Evolutionary conservation across 2,888 invertebrate species (phyloP).

Genomic region (Trichogramma dendrolimi): DNA sequence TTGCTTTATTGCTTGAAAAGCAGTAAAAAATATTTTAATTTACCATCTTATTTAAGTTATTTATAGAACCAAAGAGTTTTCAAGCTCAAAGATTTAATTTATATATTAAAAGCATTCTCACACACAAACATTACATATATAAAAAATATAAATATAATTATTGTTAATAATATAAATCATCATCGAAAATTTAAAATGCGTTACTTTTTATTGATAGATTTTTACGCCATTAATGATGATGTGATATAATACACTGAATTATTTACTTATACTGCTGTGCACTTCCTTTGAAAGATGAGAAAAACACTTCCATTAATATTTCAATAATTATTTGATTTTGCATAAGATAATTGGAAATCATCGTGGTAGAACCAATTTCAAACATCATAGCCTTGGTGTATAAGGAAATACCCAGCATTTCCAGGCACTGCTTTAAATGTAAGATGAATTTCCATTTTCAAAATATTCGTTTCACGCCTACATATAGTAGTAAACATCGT

Average conservation of each 20-base stretch:
- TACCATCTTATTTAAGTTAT: background rate
- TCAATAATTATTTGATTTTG: background rate
- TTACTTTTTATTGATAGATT: slow-evolving; percentile 22
- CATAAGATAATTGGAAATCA: slow-evolving; percentile 10
- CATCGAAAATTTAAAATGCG: slow-evolving; percentile 16
- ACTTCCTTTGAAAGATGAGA: slow-evolving; percentile 16
- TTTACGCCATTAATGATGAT: slow-evolving; percentile 11
- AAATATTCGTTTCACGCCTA: slow-evolving; percentile 4
- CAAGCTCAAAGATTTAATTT: slow-evolving; percentile 10
- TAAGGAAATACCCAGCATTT: slow-evolving; percentile 12
- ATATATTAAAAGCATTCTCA: no score
- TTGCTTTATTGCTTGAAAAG: background rate
- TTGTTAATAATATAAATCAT: slow-evolving; percentile 20
- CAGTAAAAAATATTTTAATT: background rate
- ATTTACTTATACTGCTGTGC: slow-evolving; percentile 11
- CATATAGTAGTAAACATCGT: slow-evolving; percentile 1
- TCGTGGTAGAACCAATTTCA: slow-evolving; percentile 2
- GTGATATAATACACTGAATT: slow-evolving; percentile 18
- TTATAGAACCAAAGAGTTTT: slow-evolving; percentile 19
- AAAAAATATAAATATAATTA: slow-evolving; percentile 14
- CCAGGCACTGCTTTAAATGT: background rate
- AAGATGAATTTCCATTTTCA: background rate
- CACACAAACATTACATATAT: no score
- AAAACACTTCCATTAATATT: slow-evolving; percentile 5
- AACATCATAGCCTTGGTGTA: background rate